Conservation (phyloP, 2,888 invertebrate species). For the Therioaphis trifolii region DNA sequence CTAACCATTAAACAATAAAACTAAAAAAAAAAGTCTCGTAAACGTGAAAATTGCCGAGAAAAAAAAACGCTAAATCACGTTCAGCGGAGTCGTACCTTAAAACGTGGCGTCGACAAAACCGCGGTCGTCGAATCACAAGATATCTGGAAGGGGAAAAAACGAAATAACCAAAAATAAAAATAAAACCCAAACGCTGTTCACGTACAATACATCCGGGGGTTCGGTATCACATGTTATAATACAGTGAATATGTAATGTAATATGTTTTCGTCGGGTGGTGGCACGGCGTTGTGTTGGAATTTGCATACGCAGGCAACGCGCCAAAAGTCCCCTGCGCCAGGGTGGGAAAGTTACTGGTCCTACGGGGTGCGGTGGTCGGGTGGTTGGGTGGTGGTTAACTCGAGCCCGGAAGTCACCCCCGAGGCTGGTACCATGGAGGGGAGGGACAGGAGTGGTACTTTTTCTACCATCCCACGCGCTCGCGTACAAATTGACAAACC, state of each 20-base stretch:
- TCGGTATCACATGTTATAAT: conserved; percentile 38
- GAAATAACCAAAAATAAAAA: conserved; percentile 2
- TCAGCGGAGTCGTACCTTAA: too few species aligned
- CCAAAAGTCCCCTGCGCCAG: conserved; percentile 21
- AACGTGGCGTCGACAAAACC: not conserved
- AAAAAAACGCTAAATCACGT: too few species aligned
- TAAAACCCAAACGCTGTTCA: conserved; percentile 27
- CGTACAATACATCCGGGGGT: conserved; percentile 36
- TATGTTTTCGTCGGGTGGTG: conserved; percentile 30
- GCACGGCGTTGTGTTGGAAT: conserved; percentile 33
- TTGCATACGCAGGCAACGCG: conserved; percentile 46
- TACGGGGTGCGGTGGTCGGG: not conserved
- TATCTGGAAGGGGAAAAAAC: not conserved
- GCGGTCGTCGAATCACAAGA: conserved; percentile 20
- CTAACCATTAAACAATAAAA: too few species aligned
- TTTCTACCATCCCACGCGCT: not conserved
- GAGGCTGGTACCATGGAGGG: not conserved
- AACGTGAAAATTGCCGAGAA: too few species aligned
- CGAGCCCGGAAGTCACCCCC: not conserved
- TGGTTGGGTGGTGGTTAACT: conserved; percentile 15
- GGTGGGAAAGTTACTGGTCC: too few species aligned
- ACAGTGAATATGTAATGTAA: conserved; percentile 60
- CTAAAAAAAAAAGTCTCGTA: too few species aligned
- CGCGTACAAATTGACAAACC: conserved; percentile 26
- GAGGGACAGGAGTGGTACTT: not conserved